Percentiles rank a stretch among this genome's conserved stretches.
These are phyloP conservation scores for Anarrhichthys ocellatus DNA, from an alignment of 2,113 vertebrate species.

Conservation along the genomic window DNA sequence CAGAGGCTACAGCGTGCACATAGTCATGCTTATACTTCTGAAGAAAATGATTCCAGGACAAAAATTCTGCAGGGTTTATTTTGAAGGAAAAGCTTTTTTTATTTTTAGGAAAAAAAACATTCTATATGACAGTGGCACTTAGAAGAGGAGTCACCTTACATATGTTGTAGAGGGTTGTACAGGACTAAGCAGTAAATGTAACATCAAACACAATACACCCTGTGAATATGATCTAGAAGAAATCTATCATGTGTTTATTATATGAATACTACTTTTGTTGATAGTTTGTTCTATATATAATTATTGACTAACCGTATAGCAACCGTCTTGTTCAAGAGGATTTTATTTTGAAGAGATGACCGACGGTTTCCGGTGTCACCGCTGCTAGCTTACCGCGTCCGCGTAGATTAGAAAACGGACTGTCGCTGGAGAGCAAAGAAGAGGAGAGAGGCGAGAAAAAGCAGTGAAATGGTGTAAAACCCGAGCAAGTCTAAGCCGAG, in stretches of 20 bases:
- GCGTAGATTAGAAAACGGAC: slow-evolving; percentile 61
- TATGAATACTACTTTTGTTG: background rate
- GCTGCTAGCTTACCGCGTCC: accelerated
- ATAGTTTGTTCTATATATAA: background rate
- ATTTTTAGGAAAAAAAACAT: too few species aligned
- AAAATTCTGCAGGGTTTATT: background rate
- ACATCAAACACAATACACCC: background rate
- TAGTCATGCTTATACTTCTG: background rate
- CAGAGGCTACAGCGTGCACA: background rate
- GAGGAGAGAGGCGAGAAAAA: slow-evolving; percentile 25
- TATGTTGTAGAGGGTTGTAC: background rate
- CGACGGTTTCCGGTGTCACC: background rate
- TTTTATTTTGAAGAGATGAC: slow-evolving; percentile 57
- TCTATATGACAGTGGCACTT: background rate
- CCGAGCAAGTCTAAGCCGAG: slow-evolving; percentile 17
- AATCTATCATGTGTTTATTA: background rate
- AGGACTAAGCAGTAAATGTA: background rate
- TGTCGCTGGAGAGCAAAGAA: slow-evolving; percentile 58
- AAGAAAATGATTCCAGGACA: background rate
- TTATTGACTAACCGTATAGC: background rate
- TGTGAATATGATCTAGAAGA: background rate
- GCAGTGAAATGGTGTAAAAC: slow-evolving; percentile 65
- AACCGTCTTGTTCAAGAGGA: accelerated
- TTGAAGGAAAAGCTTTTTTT: background rate
- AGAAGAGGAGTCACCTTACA: background rate